Evolutionary conservation across 1,140 invertebrate species (phyloP).

Genomic region (Drosophila lini): DNA sequence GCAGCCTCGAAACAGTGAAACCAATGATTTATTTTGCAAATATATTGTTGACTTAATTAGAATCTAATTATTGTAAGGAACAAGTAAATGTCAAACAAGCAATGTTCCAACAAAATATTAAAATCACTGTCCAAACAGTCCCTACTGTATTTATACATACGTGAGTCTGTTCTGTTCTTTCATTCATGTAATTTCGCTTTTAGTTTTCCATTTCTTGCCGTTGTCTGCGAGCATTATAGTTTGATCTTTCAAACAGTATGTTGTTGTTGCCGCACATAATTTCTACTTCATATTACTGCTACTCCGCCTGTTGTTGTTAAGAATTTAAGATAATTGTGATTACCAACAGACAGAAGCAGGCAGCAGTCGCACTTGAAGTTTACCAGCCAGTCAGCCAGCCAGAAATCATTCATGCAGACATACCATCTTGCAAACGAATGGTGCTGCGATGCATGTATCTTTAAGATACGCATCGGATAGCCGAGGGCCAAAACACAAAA

Average conservation of each 20-base stretch:
- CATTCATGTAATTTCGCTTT: conserved; percentile 73
- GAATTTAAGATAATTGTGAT: conserved; percentile 80
- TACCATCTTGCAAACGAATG: conserved; percentile 11
- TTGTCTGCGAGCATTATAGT: conserved; percentile 5
- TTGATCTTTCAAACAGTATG: conserved; percentile 20
- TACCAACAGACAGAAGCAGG: conserved; percentile 57
- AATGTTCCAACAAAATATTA: background rate
- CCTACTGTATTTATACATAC: background rate
- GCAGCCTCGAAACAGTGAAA: background rate
- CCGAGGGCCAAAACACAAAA: conserved; percentile 25
- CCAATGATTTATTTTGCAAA: too few species aligned
- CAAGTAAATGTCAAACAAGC: too few species aligned
- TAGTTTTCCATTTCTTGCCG: conserved; percentile 39
- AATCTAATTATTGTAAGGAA: background rate
- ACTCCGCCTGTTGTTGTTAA: conserved; percentile 33
- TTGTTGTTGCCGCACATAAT: conserved; percentile 6
- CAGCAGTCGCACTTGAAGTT: conserved; percentile 55
- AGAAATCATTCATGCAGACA: conserved; percentile 71
- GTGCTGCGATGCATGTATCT: conserved; percentile 36
- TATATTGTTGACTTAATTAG: background rate
- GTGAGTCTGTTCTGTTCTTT: conserved; percentile 22
- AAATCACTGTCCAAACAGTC: background rate
- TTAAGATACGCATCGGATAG: conserved; percentile 59
- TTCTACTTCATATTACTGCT: conserved; percentile 4
- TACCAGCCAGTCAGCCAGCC: conserved; percentile 19